phyloP scores from a whole-genome alignment of 2,113 vertebrate species.

The Barbus barbus region DNA sequence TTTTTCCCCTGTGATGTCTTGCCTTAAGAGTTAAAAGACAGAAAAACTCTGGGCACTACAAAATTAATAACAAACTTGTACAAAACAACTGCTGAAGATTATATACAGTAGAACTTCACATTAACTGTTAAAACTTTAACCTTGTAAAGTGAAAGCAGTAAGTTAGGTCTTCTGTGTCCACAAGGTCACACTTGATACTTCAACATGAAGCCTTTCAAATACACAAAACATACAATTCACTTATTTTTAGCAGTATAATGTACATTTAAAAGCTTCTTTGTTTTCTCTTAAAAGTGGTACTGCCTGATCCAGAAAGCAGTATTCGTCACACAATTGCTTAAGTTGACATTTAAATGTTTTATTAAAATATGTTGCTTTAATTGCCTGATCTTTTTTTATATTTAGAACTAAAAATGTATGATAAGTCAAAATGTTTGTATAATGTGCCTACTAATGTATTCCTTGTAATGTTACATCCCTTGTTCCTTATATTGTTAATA shows the following conservation, averaged over 20 bases:
- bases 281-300: neutral
- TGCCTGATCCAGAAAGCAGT: neutral
- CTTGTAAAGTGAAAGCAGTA: neutral
- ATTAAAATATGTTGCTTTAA: too few species aligned
- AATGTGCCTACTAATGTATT: neutral
- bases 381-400: neutral
- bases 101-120: neutral
- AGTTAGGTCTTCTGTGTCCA: neutral
- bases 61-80: neutral
- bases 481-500: neutral
- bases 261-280: neutral
- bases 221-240: neutral
- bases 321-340: too few species aligned
- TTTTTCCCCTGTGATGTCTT: neutral
- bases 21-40: neutral
- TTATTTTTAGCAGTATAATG: neutral
- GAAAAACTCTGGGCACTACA: too few species aligned
- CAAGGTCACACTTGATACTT: constrained; percentile 5
- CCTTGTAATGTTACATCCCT: too few species aligned
- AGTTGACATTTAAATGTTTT: too few species aligned
- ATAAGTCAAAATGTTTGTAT: neutral
- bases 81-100: neutral
- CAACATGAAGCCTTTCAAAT: neutral
- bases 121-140: neutral
- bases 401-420: neutral